Conservation (phyloP, 2,888 invertebrate species). For the Noctua pronuba region DNA sequence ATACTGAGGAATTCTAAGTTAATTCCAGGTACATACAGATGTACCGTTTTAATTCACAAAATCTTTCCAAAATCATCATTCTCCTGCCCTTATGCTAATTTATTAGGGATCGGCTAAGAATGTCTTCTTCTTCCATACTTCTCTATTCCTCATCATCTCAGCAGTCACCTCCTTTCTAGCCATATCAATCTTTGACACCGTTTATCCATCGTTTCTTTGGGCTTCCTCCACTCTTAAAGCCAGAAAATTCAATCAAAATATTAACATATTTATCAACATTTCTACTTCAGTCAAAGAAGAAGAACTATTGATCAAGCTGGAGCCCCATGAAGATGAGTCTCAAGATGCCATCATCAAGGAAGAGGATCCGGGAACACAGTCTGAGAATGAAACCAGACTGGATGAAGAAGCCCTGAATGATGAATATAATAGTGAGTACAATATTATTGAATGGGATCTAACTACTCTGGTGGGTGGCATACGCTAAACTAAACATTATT, state of each 20-base stretch:
- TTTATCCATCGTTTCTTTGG: too few relatives aligned
- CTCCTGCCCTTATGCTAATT: too few relatives aligned
- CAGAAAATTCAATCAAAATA: not conserved
- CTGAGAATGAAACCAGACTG: conserved; percentile 10
- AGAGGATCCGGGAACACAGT: conserved; percentile 9
- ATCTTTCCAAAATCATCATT: too few relatives aligned
- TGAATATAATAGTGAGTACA: conserved; percentile 35
- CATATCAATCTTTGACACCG: too few relatives aligned
- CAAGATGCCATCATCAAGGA: conserved; percentile 20
- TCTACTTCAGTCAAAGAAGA: conserved; percentile 45
- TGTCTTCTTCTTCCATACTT: too few relatives aligned
- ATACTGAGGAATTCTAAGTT: too few relatives aligned
- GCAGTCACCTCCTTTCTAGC: too few relatives aligned
- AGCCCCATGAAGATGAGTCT: conserved; percentile 34
- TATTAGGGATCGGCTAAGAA: too few relatives aligned
- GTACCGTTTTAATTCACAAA: too few relatives aligned
- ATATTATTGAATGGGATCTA: not conserved
- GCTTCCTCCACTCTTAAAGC: too few relatives aligned
- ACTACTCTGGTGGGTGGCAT: not conserved
- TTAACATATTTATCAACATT: not conserved
- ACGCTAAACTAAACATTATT: not conserved
- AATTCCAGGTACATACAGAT: too few relatives aligned
- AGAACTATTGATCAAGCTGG: conserved; percentile 60
- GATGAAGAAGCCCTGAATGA: conserved; percentile 17
- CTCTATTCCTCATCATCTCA: too few relatives aligned